These are phyloP conservation scores for Orthonychiurus folsomi DNA, from an alignment of 2,888 invertebrate genomes.

Conservation along the genomic window DNA sequence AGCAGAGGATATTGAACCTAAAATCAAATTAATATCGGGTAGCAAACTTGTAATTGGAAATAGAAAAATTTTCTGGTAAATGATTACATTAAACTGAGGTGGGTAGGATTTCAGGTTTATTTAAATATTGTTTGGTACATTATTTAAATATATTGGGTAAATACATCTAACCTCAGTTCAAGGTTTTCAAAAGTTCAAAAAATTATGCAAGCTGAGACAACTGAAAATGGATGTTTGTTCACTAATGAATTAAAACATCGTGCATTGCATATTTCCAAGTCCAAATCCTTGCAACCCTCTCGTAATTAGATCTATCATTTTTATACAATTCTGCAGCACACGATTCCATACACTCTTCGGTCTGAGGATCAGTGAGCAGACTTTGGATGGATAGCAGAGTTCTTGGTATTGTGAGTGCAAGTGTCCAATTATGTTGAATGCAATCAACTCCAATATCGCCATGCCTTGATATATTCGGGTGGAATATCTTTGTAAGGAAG, in stretches of 20 bases:
- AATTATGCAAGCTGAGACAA: no score
- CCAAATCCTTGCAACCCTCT: slow-evolving; percentile 72
- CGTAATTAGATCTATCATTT: slow-evolving; percentile 62
- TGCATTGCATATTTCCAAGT: slow-evolving; percentile 86
- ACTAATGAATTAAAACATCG: slow-evolving; percentile 52
- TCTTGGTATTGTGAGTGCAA: slow-evolving; percentile 82
- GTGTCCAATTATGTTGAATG: slow-evolving; percentile 92
- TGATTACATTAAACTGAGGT: no score
- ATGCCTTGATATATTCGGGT: slow-evolving; percentile 89
- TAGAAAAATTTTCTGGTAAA: no score
- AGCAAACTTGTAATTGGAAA: no score
- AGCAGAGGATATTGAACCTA: no score
- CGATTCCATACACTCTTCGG: slow-evolving; percentile 80
- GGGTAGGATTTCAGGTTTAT: no score
- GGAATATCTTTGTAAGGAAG: slow-evolving; percentile 84
- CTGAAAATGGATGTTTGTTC: no score
- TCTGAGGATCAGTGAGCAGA: slow-evolving; percentile 75
- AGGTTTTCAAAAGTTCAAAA: no score
- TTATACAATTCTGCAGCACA: slow-evolving; percentile 69
- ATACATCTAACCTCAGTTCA: no score
- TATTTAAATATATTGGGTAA: no score
- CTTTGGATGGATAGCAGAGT: slow-evolving; percentile 80
- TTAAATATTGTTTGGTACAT: no score
- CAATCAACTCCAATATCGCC: slow-evolving; percentile 93
- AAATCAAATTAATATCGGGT: no score